phyloP scores from a whole-genome alignment of 2,113 vertebrate species.

The Gavia stellata region DNA sequence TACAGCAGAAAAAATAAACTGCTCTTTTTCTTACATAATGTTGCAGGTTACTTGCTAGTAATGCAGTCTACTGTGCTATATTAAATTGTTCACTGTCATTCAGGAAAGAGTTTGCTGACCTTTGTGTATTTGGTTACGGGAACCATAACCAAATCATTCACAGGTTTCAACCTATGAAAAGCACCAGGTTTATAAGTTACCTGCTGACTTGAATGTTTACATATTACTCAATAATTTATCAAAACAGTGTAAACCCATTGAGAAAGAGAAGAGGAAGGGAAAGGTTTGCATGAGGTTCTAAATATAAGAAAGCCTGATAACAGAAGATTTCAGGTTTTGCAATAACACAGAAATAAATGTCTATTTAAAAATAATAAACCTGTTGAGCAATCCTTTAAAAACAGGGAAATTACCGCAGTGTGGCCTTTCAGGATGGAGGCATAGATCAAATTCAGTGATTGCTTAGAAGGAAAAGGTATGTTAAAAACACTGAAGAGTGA shows the following conservation, averaged over 20 bases:
- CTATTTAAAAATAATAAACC: neutral
- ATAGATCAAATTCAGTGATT: conserved; percentile 87
- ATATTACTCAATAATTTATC: neutral
- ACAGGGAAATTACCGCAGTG: conserved; percentile 73
- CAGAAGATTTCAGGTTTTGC: neutral
- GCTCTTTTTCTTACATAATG: neutral
- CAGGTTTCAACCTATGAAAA: neutral
- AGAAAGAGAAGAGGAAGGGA: neutral
- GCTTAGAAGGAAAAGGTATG: conserved; percentile 83
- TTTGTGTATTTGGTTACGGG: neutral
- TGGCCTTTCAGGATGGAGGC: conserved; percentile 90
- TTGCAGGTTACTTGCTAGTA: neutral
- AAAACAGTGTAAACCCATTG: neutral
- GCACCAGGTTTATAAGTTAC: neutral
- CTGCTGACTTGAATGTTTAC: neutral
- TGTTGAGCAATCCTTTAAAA: neutral
- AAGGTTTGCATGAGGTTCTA: neutral
- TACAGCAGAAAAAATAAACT: neutral
- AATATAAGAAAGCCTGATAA: neutral
- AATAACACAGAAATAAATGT: neutral
- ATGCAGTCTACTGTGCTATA: neutral
- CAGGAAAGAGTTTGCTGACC: neutral
- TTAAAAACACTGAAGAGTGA: conserved; percentile 94
- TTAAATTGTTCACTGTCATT: neutral
- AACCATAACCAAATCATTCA: neutral